Percentiles rank a stretch among this genome's conserved stretches.
Evolutionary conservation across 1,140 invertebrate genomes (phyloP).

Genomic region (Batillaria attramentaria): DNA sequence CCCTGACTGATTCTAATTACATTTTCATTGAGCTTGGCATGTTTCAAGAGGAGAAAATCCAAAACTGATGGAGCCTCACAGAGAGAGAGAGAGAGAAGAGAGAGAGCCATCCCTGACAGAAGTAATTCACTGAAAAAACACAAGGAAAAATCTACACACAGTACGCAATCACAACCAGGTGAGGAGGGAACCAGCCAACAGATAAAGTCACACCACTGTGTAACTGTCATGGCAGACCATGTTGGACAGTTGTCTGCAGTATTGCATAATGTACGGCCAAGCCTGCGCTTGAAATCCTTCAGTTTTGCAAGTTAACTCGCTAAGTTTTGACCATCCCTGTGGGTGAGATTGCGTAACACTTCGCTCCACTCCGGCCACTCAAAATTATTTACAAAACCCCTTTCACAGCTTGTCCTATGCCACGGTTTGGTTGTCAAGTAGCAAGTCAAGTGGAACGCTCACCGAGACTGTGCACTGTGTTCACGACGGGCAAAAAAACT

Average conservation of each 20-base stretch:
- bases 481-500: too few relatives aligned
- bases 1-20: not conserved
- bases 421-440: too few relatives aligned
- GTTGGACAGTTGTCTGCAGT: not conserved
- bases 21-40: not conserved
- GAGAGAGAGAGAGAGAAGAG: not conserved
- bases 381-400: too few relatives aligned
- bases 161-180: not conserved
- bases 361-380: too few relatives aligned
- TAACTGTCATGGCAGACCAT: not conserved
- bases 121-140: not conserved
- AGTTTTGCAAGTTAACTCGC: not conserved
- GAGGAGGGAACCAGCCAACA: not conserved
- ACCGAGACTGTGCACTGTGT: too few relatives aligned
- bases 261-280: not conserved
- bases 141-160: not conserved
- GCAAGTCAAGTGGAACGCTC: too few relatives aligned
- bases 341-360: too few relatives aligned
- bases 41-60: not conserved
- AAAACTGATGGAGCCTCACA: not conserved
- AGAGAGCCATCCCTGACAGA: not conserved
- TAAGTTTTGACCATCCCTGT: not conserved
- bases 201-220: not conserved
- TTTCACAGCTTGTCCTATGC: too few relatives aligned
- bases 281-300: not conserved